phyloP scores from a whole-genome alignment of 2,797 vertebrate genomes.

The Cyclura pinguis region DNA sequence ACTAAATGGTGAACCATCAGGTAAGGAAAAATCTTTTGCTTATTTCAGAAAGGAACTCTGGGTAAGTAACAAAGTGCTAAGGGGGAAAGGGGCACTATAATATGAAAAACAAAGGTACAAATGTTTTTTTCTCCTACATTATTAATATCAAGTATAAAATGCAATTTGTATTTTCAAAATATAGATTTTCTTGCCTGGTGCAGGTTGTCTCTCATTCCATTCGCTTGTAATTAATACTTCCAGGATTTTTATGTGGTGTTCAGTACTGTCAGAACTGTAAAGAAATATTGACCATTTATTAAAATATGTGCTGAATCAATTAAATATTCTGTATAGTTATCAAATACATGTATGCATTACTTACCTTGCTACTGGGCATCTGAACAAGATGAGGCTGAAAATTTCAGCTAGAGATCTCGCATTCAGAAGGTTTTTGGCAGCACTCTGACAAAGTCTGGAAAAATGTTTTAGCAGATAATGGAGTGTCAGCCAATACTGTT shows the following conservation, averaged over 20 bases:
- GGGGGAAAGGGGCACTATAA: neutral
- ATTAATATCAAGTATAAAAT: neutral
- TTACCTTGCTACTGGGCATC: conserved; percentile 87
- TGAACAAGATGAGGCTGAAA: conserved; percentile 93
- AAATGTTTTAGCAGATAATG: conserved; percentile 95
- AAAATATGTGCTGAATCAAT: neutral
- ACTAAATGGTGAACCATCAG: neutral
- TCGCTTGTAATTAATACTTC: conserved; percentile 94
- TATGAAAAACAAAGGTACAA: no score
- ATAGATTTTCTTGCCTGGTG: conserved; percentile 87
- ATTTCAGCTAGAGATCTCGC: conserved; percentile 91
- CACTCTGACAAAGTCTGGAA: conserved; percentile 88
- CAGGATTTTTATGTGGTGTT: conserved; percentile 89
- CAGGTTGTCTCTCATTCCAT: conserved; percentile 90
- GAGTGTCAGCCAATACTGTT: conserved; percentile 95
- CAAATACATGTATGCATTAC: conserved; percentile 11
- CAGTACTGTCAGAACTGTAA: conserved; percentile 91
- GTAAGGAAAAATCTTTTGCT: neutral
- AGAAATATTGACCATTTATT: conserved; percentile 37
- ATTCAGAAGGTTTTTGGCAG: conserved; percentile 90
- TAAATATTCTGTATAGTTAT: conserved; percentile 1
- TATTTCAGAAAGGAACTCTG: neutral
- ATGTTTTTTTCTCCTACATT: no score
- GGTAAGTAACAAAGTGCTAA: neutral
- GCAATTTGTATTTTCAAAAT: neutral